Evolutionary conservation across 2,113 vertebrate species (phyloP).

Genomic region (Cephalopholis sonnerati): DNA sequence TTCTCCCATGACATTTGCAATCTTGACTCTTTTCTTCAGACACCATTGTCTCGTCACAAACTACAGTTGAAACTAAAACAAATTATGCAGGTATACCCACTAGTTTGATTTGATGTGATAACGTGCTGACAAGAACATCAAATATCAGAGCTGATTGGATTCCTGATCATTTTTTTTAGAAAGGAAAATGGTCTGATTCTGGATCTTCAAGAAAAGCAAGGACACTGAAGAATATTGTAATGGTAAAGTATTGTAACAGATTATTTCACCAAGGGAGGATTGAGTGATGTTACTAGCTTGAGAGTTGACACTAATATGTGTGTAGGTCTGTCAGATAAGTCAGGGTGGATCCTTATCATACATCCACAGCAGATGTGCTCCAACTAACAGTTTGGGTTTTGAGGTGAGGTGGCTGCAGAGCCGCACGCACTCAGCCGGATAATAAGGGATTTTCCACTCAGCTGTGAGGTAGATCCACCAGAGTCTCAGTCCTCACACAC

Average conservation of each 20-base stretch:
- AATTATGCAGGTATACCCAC: no score
- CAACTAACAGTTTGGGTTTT: conserved; percentile 31
- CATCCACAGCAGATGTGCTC: conserved; percentile 19
- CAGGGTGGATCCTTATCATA: conserved; percentile 1
- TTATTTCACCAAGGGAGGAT: not conserved
- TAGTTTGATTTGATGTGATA: not conserved
- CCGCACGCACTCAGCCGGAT: conserved; percentile 31
- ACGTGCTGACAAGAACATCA: not conserved
- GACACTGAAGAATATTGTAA: not conserved
- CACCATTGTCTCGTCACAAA: not conserved
- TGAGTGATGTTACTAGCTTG: not conserved
- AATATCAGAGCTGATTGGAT: not conserved
- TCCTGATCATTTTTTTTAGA: not conserved
- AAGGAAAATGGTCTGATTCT: not conserved
- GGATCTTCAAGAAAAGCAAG: no score
- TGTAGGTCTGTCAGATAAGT: conserved; percentile 1
- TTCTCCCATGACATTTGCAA: no score
- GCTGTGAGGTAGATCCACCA: conserved; percentile 31
- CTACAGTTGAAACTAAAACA: no score
- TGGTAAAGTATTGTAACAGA: not conserved
- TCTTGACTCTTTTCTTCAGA: no score
- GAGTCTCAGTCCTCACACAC: conserved; percentile 1
- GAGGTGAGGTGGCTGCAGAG: conserved; percentile 41
- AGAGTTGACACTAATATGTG: not conserved
- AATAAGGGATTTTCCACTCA: conserved; percentile 50